A percentile compares a stretch with the other conserved stretches of the same genome.
These are phyloP conservation scores for Nomada ferruginata DNA, from an alignment of 2,888 invertebrate genomes.

Conservation along the genomic window DNA sequence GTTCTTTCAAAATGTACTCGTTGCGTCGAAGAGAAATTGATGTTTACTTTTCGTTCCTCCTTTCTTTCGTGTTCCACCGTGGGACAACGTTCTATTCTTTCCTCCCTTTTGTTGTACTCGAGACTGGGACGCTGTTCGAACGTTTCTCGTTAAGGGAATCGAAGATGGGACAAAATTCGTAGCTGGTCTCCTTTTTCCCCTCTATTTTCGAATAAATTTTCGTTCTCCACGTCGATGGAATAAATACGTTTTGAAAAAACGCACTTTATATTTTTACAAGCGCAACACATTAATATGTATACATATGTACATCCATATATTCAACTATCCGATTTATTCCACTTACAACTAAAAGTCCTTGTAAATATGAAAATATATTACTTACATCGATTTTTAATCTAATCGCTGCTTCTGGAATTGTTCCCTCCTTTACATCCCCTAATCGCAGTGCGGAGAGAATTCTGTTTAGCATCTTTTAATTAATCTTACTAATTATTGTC, in stretches of 20 bases:
- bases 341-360: conserved; percentile 69
- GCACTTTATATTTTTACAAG: conserved; percentile 76
- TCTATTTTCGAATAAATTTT: neutral
- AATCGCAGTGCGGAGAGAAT: conserved; percentile 2
- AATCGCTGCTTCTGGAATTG: conserved; percentile 58
- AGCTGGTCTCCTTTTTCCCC: neutral
- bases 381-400: conserved; percentile 73
- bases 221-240: conserved; percentile 59
- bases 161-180: neutral
- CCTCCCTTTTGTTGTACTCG: neutral
- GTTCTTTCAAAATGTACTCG: conserved; percentile 75
- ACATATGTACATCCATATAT: conserved; percentile 65
- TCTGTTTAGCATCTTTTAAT: neutral
- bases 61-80: neutral
- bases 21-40: conserved; percentile 65
- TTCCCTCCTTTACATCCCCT: conserved; percentile 36
- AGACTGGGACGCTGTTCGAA: conserved; percentile 2
- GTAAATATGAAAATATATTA: conserved; percentile 75
- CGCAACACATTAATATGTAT: conserved; percentile 61
- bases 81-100: neutral
- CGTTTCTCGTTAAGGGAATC: conserved; percentile 16
- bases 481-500: conserved; percentile 5
- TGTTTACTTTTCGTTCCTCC: neutral
- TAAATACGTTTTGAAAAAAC: conserved; percentile 70
- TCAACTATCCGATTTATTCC: conserved; percentile 63